Evolutionary conservation across 2,113 vertebrate genomes (phyloP), one percentile per base, ranked within the genome.

Genomic region (Lampris incognitus): DNA sequence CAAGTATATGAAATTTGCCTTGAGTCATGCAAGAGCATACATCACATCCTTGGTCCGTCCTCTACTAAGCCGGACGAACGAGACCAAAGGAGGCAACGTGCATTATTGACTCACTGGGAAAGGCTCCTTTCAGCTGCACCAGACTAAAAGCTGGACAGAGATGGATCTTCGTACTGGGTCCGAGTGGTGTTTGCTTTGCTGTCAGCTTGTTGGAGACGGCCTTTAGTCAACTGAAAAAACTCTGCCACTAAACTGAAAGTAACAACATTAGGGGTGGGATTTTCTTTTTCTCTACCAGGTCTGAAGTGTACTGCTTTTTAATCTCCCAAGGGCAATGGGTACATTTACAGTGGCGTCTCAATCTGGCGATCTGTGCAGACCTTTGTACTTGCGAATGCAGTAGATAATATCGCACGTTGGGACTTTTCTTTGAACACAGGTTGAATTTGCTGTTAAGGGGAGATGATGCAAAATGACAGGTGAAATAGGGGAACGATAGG

Each of bases 401-500:
- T 62, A 81, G 56, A 73, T 79, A 68, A 66, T 66, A 66, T 76
- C 83, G 49, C 65, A 79, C 68, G 81, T 81, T 75, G 67, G 24
- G 57, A 63, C 74, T 3, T 40, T 55, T 65, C 57, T 74, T 55
- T 64, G 82, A 64, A 69, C 69, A 60, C 68, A 61, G 68, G 66
- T 60, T 84, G 72, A 79, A 67, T 75, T 67, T 57, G 48, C 68
- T 66, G 9, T 86, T 86, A 82, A 70, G 60, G 39, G 59, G 63
- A 62, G 78, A 79, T 75, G 73, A 83, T 82, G 77, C 71, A 69
- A 87, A 86, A 90, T 85, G 81, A 24, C 69, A 86, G 85, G 87
- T 82, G 64, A 79, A 74, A 79, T 66, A 85, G 66, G 78, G 62
- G 76, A 72, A 69, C 9, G 54, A 70, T 79, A 79, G 66, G 84